A percentile compares a stretch with the other conserved stretches of the same genome.
Conservation (phyloP, 2,888 invertebrate genomes). For the Hirtodrosophila trivittata region DNA sequence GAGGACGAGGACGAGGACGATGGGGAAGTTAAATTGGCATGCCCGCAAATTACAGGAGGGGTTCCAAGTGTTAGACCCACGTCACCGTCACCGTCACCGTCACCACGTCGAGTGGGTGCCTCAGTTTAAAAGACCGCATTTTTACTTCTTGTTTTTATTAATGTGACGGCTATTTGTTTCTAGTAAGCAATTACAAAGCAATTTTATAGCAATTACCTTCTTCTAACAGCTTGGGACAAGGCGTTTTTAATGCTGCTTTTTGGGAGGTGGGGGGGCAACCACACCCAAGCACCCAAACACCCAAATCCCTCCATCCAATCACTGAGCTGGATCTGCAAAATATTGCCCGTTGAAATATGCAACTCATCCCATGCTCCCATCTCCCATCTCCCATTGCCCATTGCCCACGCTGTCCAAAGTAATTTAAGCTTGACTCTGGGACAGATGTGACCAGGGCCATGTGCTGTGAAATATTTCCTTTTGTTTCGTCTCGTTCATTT, state of each 20-base stretch:
- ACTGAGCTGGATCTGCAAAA: conserved; percentile 22
- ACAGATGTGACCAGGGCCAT: conserved; percentile 73
- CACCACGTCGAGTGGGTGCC: conserved; percentile 43
- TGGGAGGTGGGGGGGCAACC: conserved; percentile 27
- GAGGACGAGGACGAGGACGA: neutral
- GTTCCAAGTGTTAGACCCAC: conserved; percentile 52
- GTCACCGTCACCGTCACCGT: conserved; percentile 58
- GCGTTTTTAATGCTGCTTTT: conserved; percentile 58
- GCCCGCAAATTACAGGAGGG: neutral
- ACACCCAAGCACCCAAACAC: conserved; percentile 28
- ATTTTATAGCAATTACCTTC: conserved; percentile 76
- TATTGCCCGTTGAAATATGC: conserved; percentile 62
- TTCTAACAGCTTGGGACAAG: conserved; percentile 72
- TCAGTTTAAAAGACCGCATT: conserved; percentile 63
- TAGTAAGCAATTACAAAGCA: conserved; percentile 77
- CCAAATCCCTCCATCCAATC: conserved; percentile 11
- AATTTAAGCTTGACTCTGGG: conserved; percentile 57
- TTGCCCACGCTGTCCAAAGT: conserved; percentile 43
- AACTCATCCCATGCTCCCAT: conserved; percentile 51
- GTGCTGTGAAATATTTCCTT: conserved; percentile 63
- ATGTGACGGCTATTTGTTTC: conserved; percentile 77
- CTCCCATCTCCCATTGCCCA: too few relatives aligned
- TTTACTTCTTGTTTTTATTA: conserved; percentile 66
- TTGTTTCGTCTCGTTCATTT: conserved; percentile 26
- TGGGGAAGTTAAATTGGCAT: conserved; percentile 22